These are phyloP conservation scores for Drosophila grimshawi DNA, from an alignment of 1,140 invertebrate species.

Conservation along the genomic window DNA sequence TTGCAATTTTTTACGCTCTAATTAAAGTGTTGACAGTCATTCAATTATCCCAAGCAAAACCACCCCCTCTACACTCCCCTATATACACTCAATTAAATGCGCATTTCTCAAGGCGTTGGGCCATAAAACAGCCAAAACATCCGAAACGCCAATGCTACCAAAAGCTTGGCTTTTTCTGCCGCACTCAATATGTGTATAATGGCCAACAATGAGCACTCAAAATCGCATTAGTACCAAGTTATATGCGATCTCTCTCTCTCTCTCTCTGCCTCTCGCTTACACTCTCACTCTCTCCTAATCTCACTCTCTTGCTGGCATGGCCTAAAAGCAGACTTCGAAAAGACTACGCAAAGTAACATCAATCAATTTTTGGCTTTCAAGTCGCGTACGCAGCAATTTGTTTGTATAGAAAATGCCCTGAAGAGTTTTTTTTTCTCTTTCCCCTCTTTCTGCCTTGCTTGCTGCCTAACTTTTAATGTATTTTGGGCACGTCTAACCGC, in stretches of 20 bases:
- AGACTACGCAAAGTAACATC: constrained; percentile 68
- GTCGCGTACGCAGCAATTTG: constrained; percentile 81
- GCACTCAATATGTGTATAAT: constrained; percentile 45
- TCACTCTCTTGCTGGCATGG: background rate
- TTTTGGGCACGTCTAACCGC: constrained; percentile 78
- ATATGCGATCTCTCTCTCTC: background rate
- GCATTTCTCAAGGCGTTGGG: constrained; percentile 66
- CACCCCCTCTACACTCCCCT: background rate
- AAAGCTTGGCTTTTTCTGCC: constrained; percentile 23
- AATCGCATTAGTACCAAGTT: constrained; percentile 74
- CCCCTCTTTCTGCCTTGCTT: constrained; percentile 20
- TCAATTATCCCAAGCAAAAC: constrained; percentile 68
- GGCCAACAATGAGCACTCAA: constrained; percentile 80
- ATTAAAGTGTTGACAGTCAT: constrained; percentile 81
- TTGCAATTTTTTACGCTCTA: constrained; percentile 78
- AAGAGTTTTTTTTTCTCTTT: constrained; percentile 55
- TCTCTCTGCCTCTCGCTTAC: background rate
- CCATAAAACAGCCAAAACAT: constrained; percentile 28
- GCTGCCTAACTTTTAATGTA: constrained; percentile 80
- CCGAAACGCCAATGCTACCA: constrained; percentile 16
- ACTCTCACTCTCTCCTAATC: background rate
- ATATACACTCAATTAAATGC: constrained; percentile 73
- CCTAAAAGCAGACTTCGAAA: constrained; percentile 51
- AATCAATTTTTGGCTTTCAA: constrained; percentile 80
- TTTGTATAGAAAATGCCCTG: constrained; percentile 76